phyloP scores from a whole-genome alignment of 2,797 vertebrate genomes.

The Falco concolor region DNA sequence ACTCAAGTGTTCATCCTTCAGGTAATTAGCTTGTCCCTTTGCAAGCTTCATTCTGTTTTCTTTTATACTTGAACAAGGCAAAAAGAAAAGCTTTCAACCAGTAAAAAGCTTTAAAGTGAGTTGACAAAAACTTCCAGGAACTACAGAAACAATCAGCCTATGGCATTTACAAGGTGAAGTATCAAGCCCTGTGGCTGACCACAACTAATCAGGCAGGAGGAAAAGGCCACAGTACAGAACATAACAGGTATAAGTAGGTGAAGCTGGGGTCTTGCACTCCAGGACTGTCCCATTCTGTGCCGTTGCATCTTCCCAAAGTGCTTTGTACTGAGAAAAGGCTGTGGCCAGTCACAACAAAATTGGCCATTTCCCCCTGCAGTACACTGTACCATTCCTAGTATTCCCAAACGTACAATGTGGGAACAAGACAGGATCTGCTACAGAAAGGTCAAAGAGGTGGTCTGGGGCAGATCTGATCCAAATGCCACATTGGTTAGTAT shows the following conservation, averaged over 20 bases:
- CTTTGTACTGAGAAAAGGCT: not conserved
- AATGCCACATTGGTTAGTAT: not conserved
- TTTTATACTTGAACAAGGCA: not conserved
- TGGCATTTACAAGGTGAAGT: not conserved
- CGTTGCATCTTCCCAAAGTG: not conserved
- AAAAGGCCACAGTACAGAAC: not conserved
- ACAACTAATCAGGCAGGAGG: not conserved
- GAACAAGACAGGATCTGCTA: not conserved
- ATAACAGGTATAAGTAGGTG: rapidly evolving
- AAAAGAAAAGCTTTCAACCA: not conserved
- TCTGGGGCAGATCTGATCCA: not conserved
- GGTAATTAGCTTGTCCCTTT: not conserved
- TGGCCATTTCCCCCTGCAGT: not conserved
- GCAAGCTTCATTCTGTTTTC: not conserved
- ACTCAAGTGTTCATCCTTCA: not conserved
- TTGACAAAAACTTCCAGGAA: not conserved
- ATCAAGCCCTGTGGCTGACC: not conserved
- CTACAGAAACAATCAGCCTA: not conserved
- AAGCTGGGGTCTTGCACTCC: not conserved
- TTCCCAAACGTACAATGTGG: rapidly evolving
- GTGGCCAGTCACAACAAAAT: not conserved
- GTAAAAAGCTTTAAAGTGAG: not conserved
- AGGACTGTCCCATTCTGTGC: not conserved
- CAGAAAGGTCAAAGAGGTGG: not conserved
- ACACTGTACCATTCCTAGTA: no score